These are phyloP conservation scores for Mechanitis mazaeus DNA, from an alignment of 2,888 invertebrate species.

Conservation along the genomic window DNA sequence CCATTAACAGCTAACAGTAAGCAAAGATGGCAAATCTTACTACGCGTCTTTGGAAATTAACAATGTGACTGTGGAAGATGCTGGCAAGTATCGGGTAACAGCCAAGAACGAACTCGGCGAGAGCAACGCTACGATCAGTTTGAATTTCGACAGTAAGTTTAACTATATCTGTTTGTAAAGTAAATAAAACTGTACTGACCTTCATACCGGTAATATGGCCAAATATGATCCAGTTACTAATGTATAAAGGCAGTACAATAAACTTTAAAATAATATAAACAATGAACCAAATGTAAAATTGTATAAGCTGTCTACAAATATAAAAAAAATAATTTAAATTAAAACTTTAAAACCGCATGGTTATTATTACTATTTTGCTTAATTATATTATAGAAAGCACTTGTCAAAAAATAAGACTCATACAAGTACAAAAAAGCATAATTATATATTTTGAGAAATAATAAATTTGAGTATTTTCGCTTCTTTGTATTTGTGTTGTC, in stretches of 20 bases:
- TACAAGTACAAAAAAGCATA: background rate
- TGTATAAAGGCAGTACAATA: background rate
- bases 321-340: slow-evolving; percentile 1
- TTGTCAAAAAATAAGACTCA: slow-evolving; percentile 10
- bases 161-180: background rate
- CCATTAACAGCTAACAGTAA: slow-evolving; percentile 83
- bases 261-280: background rate
- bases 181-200: slow-evolving; percentile 1
- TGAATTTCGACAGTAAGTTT: slow-evolving; percentile 98
- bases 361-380: background rate
- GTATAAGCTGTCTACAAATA: no score
- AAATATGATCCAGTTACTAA: background rate
- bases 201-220: no score
- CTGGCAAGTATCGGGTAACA: slow-evolving; percentile 97
- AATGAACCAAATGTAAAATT: background rate
- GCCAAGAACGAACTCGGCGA: slow-evolving; percentile 99
- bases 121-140: slow-evolving; percentile 96
- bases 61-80: slow-evolving; percentile 97
- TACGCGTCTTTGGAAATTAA: slow-evolving; percentile 94
- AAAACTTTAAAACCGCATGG: slow-evolving; percentile 11
- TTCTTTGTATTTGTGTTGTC: slow-evolving; percentile 51
- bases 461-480: slow-evolving; percentile 18
- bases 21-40: slow-evolving; percentile 95
- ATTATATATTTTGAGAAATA: slow-evolving; percentile 5
- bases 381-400: slow-evolving; percentile 7